Conservation (phyloP, 2,888 invertebrate species). For the Tetranychus truncatus region DNA sequence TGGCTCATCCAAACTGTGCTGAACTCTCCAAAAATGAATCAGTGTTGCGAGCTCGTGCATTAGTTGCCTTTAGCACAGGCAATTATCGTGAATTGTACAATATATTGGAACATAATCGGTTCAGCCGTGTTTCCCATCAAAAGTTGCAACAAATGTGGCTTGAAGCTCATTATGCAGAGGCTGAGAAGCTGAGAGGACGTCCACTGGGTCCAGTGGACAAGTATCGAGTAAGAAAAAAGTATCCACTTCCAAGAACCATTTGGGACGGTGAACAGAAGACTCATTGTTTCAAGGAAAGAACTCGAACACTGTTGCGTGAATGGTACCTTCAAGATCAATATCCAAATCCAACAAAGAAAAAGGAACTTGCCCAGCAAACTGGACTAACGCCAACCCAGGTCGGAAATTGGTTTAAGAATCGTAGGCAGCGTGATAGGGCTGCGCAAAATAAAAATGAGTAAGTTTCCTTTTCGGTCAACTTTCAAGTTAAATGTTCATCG, state of each 20-base stretch:
- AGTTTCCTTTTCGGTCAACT: conserved; percentile 31
- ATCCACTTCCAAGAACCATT: conserved; percentile 70
- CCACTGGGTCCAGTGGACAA: conserved; percentile 86
- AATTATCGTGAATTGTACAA: conserved; percentile 72
- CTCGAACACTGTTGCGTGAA: conserved; percentile 77
- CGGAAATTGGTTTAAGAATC: conserved; percentile 81
- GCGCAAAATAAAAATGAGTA: conserved; percentile 92
- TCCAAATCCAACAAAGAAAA: conserved; percentile 79
- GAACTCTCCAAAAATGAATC: conserved; percentile 68
- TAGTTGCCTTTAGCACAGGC: conserved; percentile 74
- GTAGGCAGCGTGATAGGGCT: conserved; percentile 66
- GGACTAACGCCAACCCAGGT: conserved; percentile 82
- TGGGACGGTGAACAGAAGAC: conserved; percentile 94
- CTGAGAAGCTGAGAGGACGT: conserved; percentile 67
- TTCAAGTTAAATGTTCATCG: too few species aligned
- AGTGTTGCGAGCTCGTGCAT: conserved; percentile 63
- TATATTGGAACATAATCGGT: conserved; percentile 71
- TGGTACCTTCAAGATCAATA: conserved; percentile 98
- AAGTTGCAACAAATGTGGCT: conserved; percentile 79
- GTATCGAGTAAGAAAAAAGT: conserved; percentile 79
- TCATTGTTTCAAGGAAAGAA: conserved; percentile 83
- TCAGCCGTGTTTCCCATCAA: conserved; percentile 68
- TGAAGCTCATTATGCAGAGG: conserved; percentile 81
- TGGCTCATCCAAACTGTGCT: conserved; percentile 55
- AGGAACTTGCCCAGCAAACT: conserved; percentile 72